Percentiles rank a stretch among this genome's conserved stretches.
Evolutionary conservation across 53 echinoderm and acorn worm genomes (phyloP).

Genomic region (Arbacia lixula): DNA sequence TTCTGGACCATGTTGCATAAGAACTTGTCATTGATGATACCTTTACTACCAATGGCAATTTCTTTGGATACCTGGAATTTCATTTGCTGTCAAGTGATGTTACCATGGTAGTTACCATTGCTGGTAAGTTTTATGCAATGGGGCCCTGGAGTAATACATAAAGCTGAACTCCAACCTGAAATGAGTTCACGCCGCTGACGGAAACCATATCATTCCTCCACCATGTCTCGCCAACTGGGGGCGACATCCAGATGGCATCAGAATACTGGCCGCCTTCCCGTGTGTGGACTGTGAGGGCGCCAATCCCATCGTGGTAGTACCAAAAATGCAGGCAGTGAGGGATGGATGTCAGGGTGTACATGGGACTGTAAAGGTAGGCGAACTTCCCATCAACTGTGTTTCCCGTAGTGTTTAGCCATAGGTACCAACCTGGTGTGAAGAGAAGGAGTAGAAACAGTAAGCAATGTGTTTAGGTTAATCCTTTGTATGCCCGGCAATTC

Average conservation of each 20-base stretch:
- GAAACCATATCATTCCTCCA: conserved; percentile 9
- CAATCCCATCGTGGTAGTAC: conserved; percentile 11
- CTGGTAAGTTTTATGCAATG: too few relatives aligned
- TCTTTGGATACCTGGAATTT: not conserved
- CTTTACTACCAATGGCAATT: too few relatives aligned
- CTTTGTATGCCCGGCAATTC: too few relatives aligned
- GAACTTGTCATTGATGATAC: too few relatives aligned
- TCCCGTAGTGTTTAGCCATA: not conserved
- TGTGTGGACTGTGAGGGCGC: conserved; percentile 27
- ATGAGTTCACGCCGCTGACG: not conserved
- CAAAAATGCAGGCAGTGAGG: conserved; percentile 39
- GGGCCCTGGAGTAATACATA: too few relatives aligned
- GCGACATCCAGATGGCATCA: not conserved
- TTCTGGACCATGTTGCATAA: too few relatives aligned
- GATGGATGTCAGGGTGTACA: conserved; percentile 11
- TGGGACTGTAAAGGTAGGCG: conserved; percentile 29
- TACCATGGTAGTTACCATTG: too few relatives aligned
- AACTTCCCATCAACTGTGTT: not conserved
- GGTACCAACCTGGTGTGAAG: not conserved
- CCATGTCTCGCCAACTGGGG: not conserved
- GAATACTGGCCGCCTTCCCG: conserved; percentile 14
- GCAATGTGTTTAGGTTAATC: too few relatives aligned
- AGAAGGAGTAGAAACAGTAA: not conserved
- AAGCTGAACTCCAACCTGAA: too few relatives aligned
- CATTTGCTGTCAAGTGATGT: not conserved